Evolutionary conservation across 1,140 invertebrate genomes (phyloP), one percentile per base, ranked within the genome.

Genomic region (Formica selysi): DNA sequence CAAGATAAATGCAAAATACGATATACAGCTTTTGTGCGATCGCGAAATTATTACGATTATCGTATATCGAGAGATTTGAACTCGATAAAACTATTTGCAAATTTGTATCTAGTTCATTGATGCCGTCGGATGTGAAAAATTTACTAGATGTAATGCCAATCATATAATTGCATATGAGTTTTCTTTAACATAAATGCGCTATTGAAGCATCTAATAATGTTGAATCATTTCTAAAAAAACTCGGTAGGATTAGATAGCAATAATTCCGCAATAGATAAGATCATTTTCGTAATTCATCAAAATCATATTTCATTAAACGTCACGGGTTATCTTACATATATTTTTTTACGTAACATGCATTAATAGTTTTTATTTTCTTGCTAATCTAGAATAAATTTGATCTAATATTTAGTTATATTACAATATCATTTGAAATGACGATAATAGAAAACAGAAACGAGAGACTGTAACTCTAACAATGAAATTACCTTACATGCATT

Each of bases 51-150:
- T 32, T 32, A 32, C 32, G 32, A 32, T 32, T 32, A 32, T 32
- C 32, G 3, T 22, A 38, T 48, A 22, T 78, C 67, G 29, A 79
- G 44, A 68, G 3, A 44, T 54, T 22, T 6, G 32, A 38, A 29
- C 19, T 71, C 29, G 32, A 36, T 8, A 32, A 59, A 81, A 19
- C 48, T 81, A 73, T n/a, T 73, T 32, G 36, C 19, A 59, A 22
- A 51, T 6, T 11, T n/a, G 8, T n/a, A n/a, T 61, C 65, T 41
- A 73, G 11, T 29, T 26, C 8, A 68, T 41, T 22, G n/a, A 57
- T 57, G 79, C 79, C 79, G 79, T 83, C 79, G 79, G 79, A 62
- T 32, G 26, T 57, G 22, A 70, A 48, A 57, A 38, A 41, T 32
- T 80, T 70, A 54, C n/a, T 19, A 10, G 3, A n/a, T 26, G 62